phyloP scores from a whole-genome alignment of 92 coral and sea anemone species.

The Montipora capitata region DNA sequence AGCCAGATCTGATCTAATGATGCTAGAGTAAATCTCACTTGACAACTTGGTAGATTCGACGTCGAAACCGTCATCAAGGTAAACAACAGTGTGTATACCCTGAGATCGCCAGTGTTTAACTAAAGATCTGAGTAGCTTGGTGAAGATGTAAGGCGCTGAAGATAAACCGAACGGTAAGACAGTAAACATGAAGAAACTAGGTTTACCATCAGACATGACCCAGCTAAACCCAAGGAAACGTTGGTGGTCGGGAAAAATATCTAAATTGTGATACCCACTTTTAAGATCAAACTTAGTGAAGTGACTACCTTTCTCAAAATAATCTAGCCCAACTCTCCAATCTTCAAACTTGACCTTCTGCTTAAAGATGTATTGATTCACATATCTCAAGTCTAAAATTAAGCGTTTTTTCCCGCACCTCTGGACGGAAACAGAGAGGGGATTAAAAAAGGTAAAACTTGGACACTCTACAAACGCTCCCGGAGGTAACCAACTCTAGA shows the following conservation, averaged over 20 bases:
- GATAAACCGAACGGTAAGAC: slow-evolving; percentile 60
- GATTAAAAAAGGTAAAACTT: neutral
- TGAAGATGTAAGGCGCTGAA: slow-evolving; percentile 72
- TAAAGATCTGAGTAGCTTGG: slow-evolving; percentile 55
- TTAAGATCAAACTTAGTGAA: slow-evolving; percentile 28
- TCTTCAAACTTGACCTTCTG: too few relatives aligned
- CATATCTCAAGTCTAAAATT: neutral
- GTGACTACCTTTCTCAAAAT: slow-evolving; percentile 35
- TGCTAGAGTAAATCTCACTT: slow-evolving; percentile 5
- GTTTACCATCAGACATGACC: slow-evolving; percentile 1
- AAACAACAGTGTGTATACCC: slow-evolving; percentile 45
- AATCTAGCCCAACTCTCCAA: slow-evolving; percentile 35
- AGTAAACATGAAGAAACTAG: slow-evolving; percentile 62
- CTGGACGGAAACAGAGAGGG: slow-evolving; percentile 59
- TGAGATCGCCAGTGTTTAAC: slow-evolving; percentile 65
- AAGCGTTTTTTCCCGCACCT: slow-evolving; percentile 50
- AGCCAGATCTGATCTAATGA: slow-evolving; percentile 35
- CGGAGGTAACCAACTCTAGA: slow-evolving; percentile 32
- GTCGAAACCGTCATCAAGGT: slow-evolving; percentile 45
- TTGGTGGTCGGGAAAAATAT: slow-evolving; percentile 59
- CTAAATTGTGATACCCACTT: neutral
- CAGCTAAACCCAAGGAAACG: slow-evolving; percentile 30
- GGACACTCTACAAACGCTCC: slow-evolving; percentile 23
- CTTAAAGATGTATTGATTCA: too few relatives aligned
- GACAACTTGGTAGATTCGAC: slow-evolving; percentile 26